A percentile compares a stretch with the other conserved stretches of the same genome.
phyloP scores from a whole-genome alignment of 1,140 invertebrate species.

The Aporrectodea caliginosa region DNA sequence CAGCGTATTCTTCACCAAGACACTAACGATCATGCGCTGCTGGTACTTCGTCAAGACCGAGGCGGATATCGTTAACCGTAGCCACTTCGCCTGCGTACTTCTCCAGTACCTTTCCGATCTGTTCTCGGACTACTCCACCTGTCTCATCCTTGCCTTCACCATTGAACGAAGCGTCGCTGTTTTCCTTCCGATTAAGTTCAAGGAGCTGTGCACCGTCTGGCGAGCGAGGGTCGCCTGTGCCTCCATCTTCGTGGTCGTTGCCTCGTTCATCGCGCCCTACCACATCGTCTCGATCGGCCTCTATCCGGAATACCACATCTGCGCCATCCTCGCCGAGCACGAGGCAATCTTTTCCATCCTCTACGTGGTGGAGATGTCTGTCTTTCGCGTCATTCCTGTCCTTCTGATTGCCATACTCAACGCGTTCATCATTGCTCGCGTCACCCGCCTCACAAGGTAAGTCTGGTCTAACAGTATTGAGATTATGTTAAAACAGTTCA shows the following conservation, averaged over 20 bases:
- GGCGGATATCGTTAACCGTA: constrained; percentile 21
- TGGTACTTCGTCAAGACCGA: constrained; percentile 24
- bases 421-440: constrained; percentile 19
- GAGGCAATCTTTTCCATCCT: constrained; percentile 3
- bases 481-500: too few relatives aligned
- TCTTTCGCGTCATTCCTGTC: constrained; percentile 18
- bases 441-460: background rate
- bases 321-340: background rate
- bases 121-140: constrained; percentile 26
- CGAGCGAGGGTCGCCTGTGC: background rate
- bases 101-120: constrained; percentile 29
- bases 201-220: constrained; percentile 17
- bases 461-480: too few relatives aligned
- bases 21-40: constrained; percentile 22
- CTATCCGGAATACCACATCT: constrained; percentile 1
- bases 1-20: constrained; percentile 26
- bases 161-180: constrained; percentile 19
- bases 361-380: constrained; percentile 16
- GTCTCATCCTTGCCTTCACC: constrained; percentile 26
- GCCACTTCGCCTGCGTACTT: constrained; percentile 14
- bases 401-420: constrained; percentile 19
- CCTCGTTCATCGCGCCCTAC: background rate
- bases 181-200: constrained; percentile 20
- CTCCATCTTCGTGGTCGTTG: background rate
- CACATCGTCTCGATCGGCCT: background rate